Evolutionary conservation across 2,113 vertebrate species (phyloP).

Genomic region (Rhombomys opimus): DNA sequence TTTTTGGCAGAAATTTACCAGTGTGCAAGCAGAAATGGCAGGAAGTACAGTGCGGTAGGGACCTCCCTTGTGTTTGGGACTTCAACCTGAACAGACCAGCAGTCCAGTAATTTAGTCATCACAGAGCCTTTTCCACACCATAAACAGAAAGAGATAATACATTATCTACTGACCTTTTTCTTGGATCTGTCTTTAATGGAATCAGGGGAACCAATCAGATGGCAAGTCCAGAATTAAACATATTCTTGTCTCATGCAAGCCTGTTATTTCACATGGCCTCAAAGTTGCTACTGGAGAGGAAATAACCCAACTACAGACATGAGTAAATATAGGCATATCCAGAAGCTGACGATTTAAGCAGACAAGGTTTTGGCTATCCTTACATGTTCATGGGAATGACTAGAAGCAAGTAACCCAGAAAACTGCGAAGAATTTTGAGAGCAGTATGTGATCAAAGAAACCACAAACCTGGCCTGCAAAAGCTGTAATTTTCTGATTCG

Average conservation of each 20-base stretch:
- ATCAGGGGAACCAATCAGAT: constrained; percentile 49
- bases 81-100: neutral
- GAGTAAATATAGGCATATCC: constrained; percentile 57
- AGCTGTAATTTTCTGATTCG: constrained; percentile 70
- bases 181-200: constrained; percentile 39
- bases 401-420: constrained; percentile 49
- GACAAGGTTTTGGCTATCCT: constrained; percentile 46
- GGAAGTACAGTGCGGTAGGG: neutral
- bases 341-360: constrained; percentile 36
- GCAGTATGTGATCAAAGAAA: constrained; percentile 71
- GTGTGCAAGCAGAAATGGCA: neutral
- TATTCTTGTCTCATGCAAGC: constrained; percentile 58
- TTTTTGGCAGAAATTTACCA: constrained; percentile 20
- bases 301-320: constrained; percentile 41
- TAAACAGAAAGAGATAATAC: constrained; percentile 61
- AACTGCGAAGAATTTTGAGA: constrained; percentile 68
- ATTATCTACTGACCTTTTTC: constrained; percentile 49
- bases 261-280: constrained; percentile 76
- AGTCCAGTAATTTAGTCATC: constrained; percentile 45
- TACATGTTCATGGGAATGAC: constrained; percentile 60
- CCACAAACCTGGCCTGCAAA: constrained; percentile 65
- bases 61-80: neutral
- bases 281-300: constrained; percentile 63
- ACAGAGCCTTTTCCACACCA: constrained; percentile 23
- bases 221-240: constrained; percentile 67